phyloP scores from a whole-genome alignment of 2,888 invertebrate genomes.

The Cloeon dipterum region DNA sequence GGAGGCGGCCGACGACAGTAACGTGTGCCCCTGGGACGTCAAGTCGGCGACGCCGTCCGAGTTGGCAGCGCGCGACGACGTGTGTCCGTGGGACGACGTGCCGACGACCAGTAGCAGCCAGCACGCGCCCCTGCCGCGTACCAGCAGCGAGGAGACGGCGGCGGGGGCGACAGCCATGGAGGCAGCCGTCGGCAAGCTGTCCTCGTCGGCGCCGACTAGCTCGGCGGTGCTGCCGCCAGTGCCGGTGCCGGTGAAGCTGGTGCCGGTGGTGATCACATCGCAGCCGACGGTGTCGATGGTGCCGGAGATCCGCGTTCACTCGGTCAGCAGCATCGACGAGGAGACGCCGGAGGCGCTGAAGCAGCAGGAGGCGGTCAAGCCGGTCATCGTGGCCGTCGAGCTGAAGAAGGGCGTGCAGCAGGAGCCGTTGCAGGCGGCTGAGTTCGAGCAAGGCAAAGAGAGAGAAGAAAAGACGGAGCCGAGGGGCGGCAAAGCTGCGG shows the following conservation, averaged over 20 bases:
- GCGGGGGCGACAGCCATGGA: slow-evolving; percentile 3
- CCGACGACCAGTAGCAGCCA: slow-evolving; percentile 7
- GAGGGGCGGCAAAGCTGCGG: not conserved
- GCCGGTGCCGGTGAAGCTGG: slow-evolving; percentile 13
- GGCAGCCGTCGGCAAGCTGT: not conserved
- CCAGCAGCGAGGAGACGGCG: slow-evolving; percentile 10
- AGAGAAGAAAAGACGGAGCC: not conserved
- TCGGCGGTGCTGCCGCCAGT: slow-evolving; percentile 1
- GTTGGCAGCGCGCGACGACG: slow-evolving; percentile 15
- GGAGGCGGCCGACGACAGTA: slow-evolving; percentile 14
- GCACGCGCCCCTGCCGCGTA: slow-evolving; percentile 21
- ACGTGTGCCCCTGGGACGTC: slow-evolving; percentile 12
- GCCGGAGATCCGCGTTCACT: slow-evolving; percentile 1
- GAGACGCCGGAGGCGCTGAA: not conserved
- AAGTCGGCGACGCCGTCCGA: slow-evolving; percentile 7
- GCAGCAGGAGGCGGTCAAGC: not conserved
- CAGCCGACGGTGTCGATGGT: slow-evolving; percentile 3
- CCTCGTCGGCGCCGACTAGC: slow-evolving; percentile 1
- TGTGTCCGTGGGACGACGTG: slow-evolving; percentile 29
- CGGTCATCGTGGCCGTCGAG: not conserved
- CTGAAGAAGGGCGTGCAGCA: not conserved
- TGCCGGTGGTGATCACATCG: slow-evolving; percentile 17
- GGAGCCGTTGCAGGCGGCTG: not conserved
- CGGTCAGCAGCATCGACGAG: slow-evolving; percentile 3
- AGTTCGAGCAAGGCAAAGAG: not conserved